phyloP scores from a whole-genome alignment of 2,797 vertebrate genomes.

The Diglossa cyanea region DNA sequence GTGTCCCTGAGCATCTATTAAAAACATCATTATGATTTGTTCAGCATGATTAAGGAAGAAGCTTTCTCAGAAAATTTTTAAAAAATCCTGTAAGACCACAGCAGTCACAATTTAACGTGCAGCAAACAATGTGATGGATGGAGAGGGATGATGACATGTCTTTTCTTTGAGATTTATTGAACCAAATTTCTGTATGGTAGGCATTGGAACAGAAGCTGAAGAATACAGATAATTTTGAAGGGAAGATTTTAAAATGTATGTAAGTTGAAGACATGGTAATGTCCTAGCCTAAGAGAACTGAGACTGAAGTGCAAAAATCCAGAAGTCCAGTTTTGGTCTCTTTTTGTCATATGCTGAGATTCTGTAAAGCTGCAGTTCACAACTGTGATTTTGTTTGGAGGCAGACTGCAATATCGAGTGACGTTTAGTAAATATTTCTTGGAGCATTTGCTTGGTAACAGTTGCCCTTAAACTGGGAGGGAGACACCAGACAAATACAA shows the following conservation, averaged over 20 bases:
- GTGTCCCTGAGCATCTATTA: not conserved
- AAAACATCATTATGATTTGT: constrained; percentile 12
- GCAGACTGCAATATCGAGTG: not conserved
- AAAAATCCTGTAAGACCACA: not conserved
- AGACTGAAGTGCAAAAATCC: not conserved
- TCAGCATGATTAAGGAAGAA: constrained; percentile 1
- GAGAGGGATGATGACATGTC: not conserved
- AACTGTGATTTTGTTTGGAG: not conserved
- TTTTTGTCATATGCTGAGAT: not conserved
- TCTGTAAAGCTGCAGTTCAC: not conserved
- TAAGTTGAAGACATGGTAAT: not conserved
- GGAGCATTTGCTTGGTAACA: not conserved
- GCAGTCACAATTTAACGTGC: not conserved
- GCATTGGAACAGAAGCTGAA: not conserved
- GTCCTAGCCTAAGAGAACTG: not conserved
- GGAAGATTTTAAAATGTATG: not conserved
- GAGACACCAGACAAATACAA: not conserved
- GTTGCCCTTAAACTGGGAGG: not conserved
- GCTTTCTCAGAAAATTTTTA: not conserved
- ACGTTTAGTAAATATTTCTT: not conserved
- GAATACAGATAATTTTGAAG: not conserved
- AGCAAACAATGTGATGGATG: not conserved
- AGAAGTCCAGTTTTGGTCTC: not conserved
- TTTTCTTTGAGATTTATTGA: constrained; percentile 24
- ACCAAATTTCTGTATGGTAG: not conserved